Evolutionary conservation across 2,888 invertebrate genomes (phyloP).

Genomic region (Notocelia uddmanniana): DNA sequence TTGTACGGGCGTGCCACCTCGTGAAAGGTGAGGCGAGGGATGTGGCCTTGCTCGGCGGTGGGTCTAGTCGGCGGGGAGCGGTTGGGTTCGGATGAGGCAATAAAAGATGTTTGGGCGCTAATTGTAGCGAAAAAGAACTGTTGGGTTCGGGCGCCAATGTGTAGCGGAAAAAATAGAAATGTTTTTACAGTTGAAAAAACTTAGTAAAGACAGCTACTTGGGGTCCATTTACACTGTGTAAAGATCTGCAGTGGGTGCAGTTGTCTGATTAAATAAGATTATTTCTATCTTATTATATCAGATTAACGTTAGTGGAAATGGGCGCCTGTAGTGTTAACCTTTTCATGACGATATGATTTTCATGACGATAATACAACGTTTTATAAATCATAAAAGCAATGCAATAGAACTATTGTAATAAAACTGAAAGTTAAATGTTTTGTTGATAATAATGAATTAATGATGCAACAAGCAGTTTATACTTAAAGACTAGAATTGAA

Average conservation of each 20-base stretch:
- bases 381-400: too few species aligned
- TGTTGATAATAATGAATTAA: too few species aligned
- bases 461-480: too few species aligned
- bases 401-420: too few species aligned
- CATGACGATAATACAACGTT: too few species aligned
- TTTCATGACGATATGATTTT: too few species aligned
- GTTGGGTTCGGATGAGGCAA: not conserved
- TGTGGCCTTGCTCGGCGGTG: constrained; percentile 50
- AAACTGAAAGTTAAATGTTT: too few species aligned
- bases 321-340: not conserved
- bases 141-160: not conserved
- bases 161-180: not conserved
- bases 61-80: constrained; percentile 1
- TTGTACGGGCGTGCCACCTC: constrained; percentile 97
- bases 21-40: constrained; percentile 92
- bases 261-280: not conserved
- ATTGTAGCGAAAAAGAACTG: not conserved
- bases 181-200: not conserved
- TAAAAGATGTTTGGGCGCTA: not conserved
- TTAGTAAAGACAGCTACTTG: not conserved
- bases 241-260: not conserved
- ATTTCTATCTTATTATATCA: not conserved
- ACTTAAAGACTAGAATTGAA: too few species aligned
- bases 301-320: not conserved
- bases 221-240: not conserved